Evolutionary conservation across 2,113 vertebrate genomes (phyloP).

Genomic region (Larimichthys polyactis): DNA sequence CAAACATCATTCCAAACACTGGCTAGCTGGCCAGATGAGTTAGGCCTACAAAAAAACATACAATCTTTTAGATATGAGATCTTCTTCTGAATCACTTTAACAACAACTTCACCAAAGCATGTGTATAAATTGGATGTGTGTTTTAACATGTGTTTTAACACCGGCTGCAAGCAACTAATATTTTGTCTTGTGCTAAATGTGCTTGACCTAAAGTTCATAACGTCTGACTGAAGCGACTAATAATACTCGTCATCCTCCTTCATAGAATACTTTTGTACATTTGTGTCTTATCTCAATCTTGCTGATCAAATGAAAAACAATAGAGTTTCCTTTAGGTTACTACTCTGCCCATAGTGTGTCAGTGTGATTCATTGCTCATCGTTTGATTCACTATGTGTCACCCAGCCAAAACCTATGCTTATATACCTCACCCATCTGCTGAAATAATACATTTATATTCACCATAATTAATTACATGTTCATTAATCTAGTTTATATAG

Average conservation of each 20-base stretch:
- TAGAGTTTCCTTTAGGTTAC: slow-evolving; percentile 25
- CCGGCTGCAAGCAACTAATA: not conserved
- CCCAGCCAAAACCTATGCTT: slow-evolving; percentile 24
- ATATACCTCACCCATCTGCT: slow-evolving; percentile 15
- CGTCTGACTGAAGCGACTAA: slow-evolving; percentile 23
- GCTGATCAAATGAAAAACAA: slow-evolving; percentile 58
- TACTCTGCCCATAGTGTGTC: slow-evolving; percentile 32
- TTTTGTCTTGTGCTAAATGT: not conserved
- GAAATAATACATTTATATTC: slow-evolving; percentile 3
- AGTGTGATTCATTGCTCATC: slow-evolving; percentile 49
- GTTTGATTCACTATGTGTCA: slow-evolving; percentile 40
- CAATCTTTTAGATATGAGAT: not conserved
- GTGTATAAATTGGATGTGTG: no score
- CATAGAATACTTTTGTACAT: slow-evolving; percentile 3
- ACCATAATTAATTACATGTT: slow-evolving; percentile 12
- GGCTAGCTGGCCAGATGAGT: not conserved
- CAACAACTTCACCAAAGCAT: not conserved
- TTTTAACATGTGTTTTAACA: not conserved
- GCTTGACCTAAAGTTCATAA: not conserved
- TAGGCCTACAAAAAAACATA: no score
- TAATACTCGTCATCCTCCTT: not conserved
- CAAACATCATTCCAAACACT: not conserved
- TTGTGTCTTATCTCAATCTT: slow-evolving; percentile 43
- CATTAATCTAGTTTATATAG: slow-evolving; percentile 24
- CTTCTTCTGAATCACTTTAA: not conserved